Evolutionary conservation across 2,113 vertebrate genomes (phyloP), one percentile per base, ranked within the genome.

Genomic region (Mesoclemmys tuberculata): DNA sequence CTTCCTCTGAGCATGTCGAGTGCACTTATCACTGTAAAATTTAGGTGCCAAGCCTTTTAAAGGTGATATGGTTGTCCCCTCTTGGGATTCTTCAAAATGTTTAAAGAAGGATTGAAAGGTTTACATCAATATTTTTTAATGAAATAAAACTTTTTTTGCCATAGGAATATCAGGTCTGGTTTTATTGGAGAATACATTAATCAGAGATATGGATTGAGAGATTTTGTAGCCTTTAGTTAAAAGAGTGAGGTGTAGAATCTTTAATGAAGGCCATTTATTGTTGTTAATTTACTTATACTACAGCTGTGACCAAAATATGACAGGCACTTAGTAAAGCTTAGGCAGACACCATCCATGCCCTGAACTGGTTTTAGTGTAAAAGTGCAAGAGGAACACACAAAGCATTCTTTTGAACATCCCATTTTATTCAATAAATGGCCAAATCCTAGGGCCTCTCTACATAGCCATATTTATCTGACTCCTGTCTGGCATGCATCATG

Each of bases 11-110:
- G 10, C 92, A 10, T 90, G 93, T 96, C 95, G 96, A 68, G 35
- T 10, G 89, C 96, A 94, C 97, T 85, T 94, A 96, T 97, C 58
- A 61, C 97, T 97, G 96, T 95, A 94, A 96, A 68, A 95, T 94
- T 85, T 94, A 87, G 96, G 92, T 95, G 97, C 95, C 97, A 94
- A 92, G 90, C 93, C 96, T 95, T 95, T 92, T 93, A 86, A 95
- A 96, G 80, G 82, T 87, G 84, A 90, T 92, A 95, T 80, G 93
- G 58, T 22, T 90, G 81, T 97, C 96, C 90, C 94, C 95, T 95
- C 96, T 96, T 97, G 95, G 95, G 46, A 90, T 92, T 86, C 90
- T 93, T 94, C 19, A 77, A 80, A 92, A 49, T 93, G 71, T 49
- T 90, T 94, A 95, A 74, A 92, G 64, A n/a, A 46, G 52, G 54